Evolutionary conservation across 1,140 invertebrate genomes (phyloP).

Genomic region (Eriocheir sinensis): DNA sequence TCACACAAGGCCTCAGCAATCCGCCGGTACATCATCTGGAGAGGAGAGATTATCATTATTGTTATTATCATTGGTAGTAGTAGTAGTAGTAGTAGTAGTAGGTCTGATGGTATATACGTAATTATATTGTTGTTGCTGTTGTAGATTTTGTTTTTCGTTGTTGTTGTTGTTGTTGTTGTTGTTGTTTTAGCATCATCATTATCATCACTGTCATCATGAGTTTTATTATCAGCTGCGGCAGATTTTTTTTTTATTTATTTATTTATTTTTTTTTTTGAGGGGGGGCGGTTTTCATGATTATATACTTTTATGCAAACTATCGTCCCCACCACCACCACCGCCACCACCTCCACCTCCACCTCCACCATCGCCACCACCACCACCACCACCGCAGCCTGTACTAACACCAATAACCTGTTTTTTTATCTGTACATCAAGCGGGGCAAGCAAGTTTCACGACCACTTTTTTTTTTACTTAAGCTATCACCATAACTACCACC

Average conservation of each 20-base stretch:
- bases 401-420: no score
- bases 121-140: background rate
- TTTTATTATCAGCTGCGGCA: background rate
- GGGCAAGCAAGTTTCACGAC: no score
- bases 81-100: no score
- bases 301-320: no score
- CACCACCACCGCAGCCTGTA: no score
- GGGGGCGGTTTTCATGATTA: background rate
- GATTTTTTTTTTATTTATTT: background rate
- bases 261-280: background rate
- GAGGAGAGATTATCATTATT: background rate
- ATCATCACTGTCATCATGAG: background rate
- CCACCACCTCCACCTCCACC: no score
- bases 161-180: no score
- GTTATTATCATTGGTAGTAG: background rate
- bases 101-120: background rate
- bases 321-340: no score
- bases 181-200: background rate
- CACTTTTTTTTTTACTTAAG: no score
- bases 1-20: constrained; percentile 32
- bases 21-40: constrained; percentile 60
- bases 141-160: background rate
- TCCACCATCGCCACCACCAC: no score
- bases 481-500: no score
- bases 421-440: no score